Conservation (phyloP, 2,113 vertebrate genomes). For the Hemiscyllium ocellatum region DNA sequence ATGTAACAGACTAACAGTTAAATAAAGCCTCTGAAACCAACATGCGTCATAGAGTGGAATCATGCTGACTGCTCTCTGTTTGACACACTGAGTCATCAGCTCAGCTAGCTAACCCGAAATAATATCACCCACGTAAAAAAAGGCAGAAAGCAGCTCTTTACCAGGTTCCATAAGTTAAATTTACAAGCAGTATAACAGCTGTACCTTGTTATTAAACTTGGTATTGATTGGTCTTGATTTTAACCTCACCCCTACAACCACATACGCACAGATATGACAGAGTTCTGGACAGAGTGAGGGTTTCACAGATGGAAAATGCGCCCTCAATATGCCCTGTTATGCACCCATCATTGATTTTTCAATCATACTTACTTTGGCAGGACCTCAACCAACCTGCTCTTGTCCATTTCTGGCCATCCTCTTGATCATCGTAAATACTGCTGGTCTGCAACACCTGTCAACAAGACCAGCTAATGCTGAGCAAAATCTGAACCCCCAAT, state of each 20-base stretch:
- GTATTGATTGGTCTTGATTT: not conserved
- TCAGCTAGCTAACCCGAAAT: not conserved
- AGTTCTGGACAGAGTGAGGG: no score
- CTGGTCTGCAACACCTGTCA: not conserved
- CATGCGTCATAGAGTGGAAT: not conserved
- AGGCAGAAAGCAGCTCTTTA: not conserved
- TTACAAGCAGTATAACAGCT: not conserved
- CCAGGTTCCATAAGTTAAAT: not conserved
- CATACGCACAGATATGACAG: no score
- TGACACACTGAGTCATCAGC: not conserved
- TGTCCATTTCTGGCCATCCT: not conserved
- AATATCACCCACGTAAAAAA: not conserved
- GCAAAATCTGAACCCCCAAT: not conserved
- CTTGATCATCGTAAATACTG: not conserved
- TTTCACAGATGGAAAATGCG: not conserved
- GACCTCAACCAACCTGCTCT: not conserved
- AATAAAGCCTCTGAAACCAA: not conserved
- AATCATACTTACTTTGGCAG: not conserved
- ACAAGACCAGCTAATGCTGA: not conserved
- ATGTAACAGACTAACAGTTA: not conserved
- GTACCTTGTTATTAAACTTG: no score
- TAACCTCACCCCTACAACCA: not conserved
- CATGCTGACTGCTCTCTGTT: not conserved
- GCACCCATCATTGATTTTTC: not conserved
- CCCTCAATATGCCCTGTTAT: not conserved